Percentiles rank a stretch among this genome's conserved stretches.
Conservation (phyloP, 2,113 vertebrate genomes). For the Triplophysa siluroides region DNA sequence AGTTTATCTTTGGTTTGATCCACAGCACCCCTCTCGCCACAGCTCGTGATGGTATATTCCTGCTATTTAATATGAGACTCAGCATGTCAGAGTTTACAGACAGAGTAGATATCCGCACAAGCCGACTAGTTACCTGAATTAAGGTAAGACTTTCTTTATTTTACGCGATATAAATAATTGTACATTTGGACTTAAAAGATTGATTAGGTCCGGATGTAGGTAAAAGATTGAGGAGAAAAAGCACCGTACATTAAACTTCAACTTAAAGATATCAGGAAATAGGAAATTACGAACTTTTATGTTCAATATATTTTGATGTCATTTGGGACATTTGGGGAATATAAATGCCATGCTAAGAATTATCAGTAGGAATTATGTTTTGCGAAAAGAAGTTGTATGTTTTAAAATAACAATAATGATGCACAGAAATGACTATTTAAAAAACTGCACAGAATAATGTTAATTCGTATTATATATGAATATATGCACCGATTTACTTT, state of each 20-base stretch:
- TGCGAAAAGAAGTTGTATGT: too few relatives aligned
- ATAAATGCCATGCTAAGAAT: too few relatives aligned
- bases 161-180: not conserved
- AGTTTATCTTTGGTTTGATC: not conserved
- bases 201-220: not conserved
- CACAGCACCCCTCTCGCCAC: not conserved
- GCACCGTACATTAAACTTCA: not conserved
- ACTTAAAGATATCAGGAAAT: not conserved
- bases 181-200: not conserved
- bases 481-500: too few relatives aligned
- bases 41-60: conserved; percentile 6
- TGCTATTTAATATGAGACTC: conserved; percentile 5
- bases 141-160: conserved; percentile 4
- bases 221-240: not conserved
- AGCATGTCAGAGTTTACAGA: not conserved
- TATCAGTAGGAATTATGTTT: too few relatives aligned
- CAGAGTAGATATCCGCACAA: not conserved
- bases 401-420: too few relatives aligned
- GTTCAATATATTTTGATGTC: not conserved
- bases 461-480: too few relatives aligned
- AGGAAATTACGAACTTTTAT: not conserved
- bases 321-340: not conserved
- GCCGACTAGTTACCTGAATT: conserved; percentile 10
- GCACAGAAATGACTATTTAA: too few relatives aligned
- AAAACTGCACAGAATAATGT: too few relatives aligned